Base-by-base conservation (phyloP, 1,140 invertebrate genomes). In the honey bee (Apis mellifera) region DNA sequence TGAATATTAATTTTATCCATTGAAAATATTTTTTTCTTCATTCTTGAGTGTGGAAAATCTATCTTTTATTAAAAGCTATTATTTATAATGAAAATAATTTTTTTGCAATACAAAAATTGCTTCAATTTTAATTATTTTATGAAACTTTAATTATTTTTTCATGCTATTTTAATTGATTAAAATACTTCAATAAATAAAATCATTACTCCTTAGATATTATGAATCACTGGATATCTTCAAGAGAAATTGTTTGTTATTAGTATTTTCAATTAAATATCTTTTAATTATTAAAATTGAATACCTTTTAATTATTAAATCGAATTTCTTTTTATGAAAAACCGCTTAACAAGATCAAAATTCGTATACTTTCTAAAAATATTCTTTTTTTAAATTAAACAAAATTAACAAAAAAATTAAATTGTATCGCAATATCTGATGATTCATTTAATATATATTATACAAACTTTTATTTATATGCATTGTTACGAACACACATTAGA, bases 391-490 rank as follows among this genome's bases (percentile, higher is more conserved):
- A 42, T 9, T 1, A 9, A 42, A 42, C 32, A 42, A 42, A 42
- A 50, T 17, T 13, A 9, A 59, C 11, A n/a, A 60, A 11, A 12
- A 17, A 19, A 17, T 52, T 26, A 23, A 23, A 11, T 52, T 21
- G 8, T 9, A 9, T 50, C 54, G 21, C 42, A 32, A 71, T 11
- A 9, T 71, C 21, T 23, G 15, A 9, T 5, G 17, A 71, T 9
- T 60, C 50, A n/a, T 9, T n/a, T 8, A 4, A 17, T n/a, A 17
- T 21, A 15, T 48, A 74, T 21, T 23, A 65, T 54, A 59, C 9
- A 26, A 71, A 23, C 13, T 48, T 64, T 79, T 65, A 73, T 62
- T 64, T 52, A 64, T 62, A 54, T 12, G 21, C 54, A 76, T 54
- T 54, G 26, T 55, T 73, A 73, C 59, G 50, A 55, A 54, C 48